A percentile compares a stretch with the other conserved stretches of the same genome.
Evolutionary conservation across 2,113 vertebrate species (phyloP).

Genomic region (Candoia aspera): DNA sequence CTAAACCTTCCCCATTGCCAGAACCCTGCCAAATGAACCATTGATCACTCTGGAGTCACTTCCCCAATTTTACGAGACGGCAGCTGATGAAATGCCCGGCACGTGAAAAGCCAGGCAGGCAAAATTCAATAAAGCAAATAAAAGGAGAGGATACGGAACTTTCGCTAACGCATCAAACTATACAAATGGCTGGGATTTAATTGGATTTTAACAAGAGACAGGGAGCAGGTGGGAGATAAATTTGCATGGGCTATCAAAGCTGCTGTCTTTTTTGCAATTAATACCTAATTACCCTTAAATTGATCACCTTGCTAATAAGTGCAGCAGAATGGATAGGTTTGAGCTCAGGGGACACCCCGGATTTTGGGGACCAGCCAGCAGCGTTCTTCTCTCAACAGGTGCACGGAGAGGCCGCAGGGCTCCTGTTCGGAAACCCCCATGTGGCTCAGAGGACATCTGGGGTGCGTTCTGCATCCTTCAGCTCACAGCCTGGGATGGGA

Average conservation of each 20-base stretch:
- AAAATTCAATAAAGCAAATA: not conserved
- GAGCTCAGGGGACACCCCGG: not conserved
- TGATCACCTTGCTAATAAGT: conserved; percentile 10
- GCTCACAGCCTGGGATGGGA: not conserved
- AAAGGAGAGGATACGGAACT: not conserved
- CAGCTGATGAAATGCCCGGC: not conserved
- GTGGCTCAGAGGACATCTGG: too few relatives aligned
- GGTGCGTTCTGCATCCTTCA: not conserved
- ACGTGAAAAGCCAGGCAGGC: not conserved
- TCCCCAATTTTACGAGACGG: not conserved
- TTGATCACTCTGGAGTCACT: not conserved
- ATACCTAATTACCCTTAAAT: conserved; percentile 27
- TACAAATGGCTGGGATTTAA: conserved; percentile 35
- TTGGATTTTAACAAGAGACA: conserved; percentile 40
- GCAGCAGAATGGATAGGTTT: not conserved
- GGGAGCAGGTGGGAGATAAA: conserved; percentile 36
- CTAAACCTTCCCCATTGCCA: not conserved
- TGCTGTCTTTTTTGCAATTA: conserved; percentile 19
- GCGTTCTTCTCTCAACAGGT: too few relatives aligned
- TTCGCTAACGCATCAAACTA: not conserved
- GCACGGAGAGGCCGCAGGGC: not conserved
- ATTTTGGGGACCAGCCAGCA: not conserved
- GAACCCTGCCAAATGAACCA: not conserved
- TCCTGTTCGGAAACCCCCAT: not conserved
- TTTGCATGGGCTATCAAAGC: conserved; percentile 6